phyloP scores from a whole-genome alignment of 2,113 vertebrate genomes.

The Dasypus novemcinctus region DNA sequence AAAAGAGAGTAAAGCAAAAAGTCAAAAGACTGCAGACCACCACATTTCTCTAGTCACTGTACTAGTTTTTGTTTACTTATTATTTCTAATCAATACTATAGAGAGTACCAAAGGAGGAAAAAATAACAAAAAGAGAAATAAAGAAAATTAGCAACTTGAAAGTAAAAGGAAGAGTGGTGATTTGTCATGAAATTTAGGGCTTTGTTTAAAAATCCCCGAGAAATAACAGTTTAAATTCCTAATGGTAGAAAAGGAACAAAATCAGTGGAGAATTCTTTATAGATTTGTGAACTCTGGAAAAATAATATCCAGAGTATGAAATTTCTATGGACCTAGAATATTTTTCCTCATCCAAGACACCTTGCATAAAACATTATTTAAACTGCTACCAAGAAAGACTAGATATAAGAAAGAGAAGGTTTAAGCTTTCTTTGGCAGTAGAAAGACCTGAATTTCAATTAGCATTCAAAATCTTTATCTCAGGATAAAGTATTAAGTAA shows the following conservation, averaged over 20 bases:
- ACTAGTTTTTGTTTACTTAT: slow-evolving; percentile 45
- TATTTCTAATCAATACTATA: slow-evolving; percentile 45
- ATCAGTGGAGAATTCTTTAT: neutral
- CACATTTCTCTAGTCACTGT: neutral
- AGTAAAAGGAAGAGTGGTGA: neutral
- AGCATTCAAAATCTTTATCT: slow-evolving; percentile 15
- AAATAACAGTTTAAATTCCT: slow-evolving; percentile 44
- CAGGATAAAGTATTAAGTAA: slow-evolving; percentile 48
- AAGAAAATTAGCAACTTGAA: slow-evolving; percentile 2
- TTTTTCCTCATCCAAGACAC: slow-evolving; percentile 24
- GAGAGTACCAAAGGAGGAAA: neutral
- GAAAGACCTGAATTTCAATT: neutral
- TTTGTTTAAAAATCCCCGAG: neutral
- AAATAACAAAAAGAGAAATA: neutral
- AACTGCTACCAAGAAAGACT: neutral
- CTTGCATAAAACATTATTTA: slow-evolving; percentile 13
- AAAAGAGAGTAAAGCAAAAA: slow-evolving; percentile 54
- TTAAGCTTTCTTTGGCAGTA: slow-evolving; percentile 9
- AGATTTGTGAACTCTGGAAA: slow-evolving; percentile 45
- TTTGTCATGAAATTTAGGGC: slow-evolving; percentile 24
- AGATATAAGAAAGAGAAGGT: neutral
- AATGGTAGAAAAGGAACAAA: neutral
- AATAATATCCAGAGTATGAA: neutral
- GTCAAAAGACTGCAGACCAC: slow-evolving; percentile 31
- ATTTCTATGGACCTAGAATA: neutral